Evolutionary conservation across 1,140 invertebrate genomes (phyloP), one percentile per base, ranked within the genome.

Genomic region (Antheraea mylitta): DNA sequence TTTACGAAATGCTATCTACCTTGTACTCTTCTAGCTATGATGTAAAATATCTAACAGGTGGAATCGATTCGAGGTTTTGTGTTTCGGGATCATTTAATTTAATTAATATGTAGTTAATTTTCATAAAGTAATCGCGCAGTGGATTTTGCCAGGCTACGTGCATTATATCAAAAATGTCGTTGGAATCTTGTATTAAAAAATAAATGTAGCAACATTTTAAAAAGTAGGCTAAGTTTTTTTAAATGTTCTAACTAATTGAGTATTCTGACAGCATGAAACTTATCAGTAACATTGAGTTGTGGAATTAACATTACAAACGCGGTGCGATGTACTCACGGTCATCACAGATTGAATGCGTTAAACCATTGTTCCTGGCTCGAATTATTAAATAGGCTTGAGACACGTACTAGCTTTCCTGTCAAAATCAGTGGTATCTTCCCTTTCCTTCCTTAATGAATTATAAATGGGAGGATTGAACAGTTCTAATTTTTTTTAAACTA

Each of bases 301-400:
- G 70, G 76, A 80, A 87, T 87, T 87, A 83, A 81, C 79, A 87
- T 85, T 83, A 74, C 81, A 78, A 77, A 93, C 93, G 81, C 79
- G 77, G 86, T 16, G 45, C 45, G 45, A 80, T 75, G 86, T 87
- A 13, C 87, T 85, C 74, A 93, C 83, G 71, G 90, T 82, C 86
- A 90, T 78, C 77, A 84, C 83, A 10, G 89, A 71, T 59, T n/a
- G 65, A 67, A 61, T 67, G 60, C 62, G 48, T 72, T 71, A 53
- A 37, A 66, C 45, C 67, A 59, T 66, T 58, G 58, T 58, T 69
- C 67, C 70, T 74, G 75, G 60, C 64, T 72, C 36, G 75, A 75
- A 79, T 77, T 70, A 65, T 68, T 73, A 73, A 77, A 68, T 64
- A 64, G 11, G 22, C 22, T 59, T 18, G 1, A 53, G 45, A 13